Percentiles rank a stretch among this genome's conserved stretches.
These are phyloP conservation scores for Syndactyla subalaris DNA, from an alignment of 2,797 vertebrate species.

Conservation along the genomic window DNA sequence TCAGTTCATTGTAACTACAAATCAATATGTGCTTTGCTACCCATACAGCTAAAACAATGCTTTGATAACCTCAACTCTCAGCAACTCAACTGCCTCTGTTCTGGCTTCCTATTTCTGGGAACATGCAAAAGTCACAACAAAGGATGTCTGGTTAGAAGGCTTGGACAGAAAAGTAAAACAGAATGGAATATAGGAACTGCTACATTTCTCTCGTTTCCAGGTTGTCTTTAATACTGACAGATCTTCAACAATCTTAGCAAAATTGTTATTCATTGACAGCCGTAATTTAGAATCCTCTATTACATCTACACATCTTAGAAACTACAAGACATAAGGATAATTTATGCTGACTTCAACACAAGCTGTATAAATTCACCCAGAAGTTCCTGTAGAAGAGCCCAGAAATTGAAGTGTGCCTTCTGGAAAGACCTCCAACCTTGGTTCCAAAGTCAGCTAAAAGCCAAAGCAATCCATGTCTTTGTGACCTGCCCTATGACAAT, in stretches of 20 bases:
- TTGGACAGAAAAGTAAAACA: constrained; percentile 63
- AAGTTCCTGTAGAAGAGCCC: constrained; percentile 42
- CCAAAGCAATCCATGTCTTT: neutral
- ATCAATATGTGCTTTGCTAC: neutral
- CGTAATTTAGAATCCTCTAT: constrained; percentile 62
- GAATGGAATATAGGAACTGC: constrained; percentile 36
- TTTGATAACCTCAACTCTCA: constrained; percentile 33
- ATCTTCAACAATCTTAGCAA: constrained; percentile 41
- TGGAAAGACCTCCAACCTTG: constrained; percentile 14
- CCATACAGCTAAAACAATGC: constrained; percentile 6
- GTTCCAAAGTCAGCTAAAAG: neutral
- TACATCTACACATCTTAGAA: constrained; percentile 51
- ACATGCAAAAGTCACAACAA: constrained; percentile 64
- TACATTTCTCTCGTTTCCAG: constrained; percentile 58
- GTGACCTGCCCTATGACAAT: neutral
- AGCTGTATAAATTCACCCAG: constrained; percentile 63
- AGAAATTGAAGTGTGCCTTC: constrained; percentile 17
- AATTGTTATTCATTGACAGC: constrained; percentile 66
- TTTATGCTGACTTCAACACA: constrained; percentile 68
- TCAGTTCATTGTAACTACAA: neutral
- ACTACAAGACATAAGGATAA: constrained; percentile 65
- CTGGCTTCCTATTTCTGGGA: constrained; percentile 55
- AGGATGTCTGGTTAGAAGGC: constrained; percentile 53
- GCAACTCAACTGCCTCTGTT: constrained; percentile 21
- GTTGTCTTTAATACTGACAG: constrained; percentile 70